These are phyloP conservation scores for Austrofundulus limnaeus DNA, from an alignment of 2,113 vertebrate genomes.

Conservation along the genomic window DNA sequence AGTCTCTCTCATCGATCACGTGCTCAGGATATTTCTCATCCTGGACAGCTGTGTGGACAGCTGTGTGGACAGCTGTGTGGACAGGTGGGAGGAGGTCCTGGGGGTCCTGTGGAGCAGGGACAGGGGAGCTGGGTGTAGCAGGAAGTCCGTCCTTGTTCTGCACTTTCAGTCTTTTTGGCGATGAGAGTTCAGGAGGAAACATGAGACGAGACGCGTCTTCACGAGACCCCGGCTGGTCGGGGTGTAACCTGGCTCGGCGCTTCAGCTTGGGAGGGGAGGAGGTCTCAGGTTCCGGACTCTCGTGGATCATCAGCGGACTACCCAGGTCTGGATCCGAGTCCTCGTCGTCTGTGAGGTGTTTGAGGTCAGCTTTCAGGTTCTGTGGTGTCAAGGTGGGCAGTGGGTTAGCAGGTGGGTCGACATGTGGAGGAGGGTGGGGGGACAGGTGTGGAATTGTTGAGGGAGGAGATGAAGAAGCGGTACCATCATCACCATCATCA, in stretches of 20 bases:
- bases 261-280: slow-evolving; percentile 66
- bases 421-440: slow-evolving; percentile 36
- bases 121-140: slow-evolving; percentile 11
- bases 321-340: slow-evolving; percentile 80
- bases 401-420: slow-evolving; percentile 23
- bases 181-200: slow-evolving; percentile 22
- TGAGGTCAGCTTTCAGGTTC: slow-evolving; percentile 27
- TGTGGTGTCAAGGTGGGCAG: slow-evolving; percentile 47
- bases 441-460: slow-evolving; percentile 28
- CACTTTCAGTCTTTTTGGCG: slow-evolving; percentile 31
- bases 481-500: slow-evolving; percentile 23
- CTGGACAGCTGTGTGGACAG: slow-evolving; percentile 27
- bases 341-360: slow-evolving; percentile 49
- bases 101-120: slow-evolving; percentile 8
- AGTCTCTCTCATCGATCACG: slow-evolving; percentile 81
- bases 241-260: slow-evolving; percentile 32
- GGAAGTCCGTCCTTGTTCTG: slow-evolving; percentile 6
- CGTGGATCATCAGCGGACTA: slow-evolving; percentile 79
- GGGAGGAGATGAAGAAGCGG: slow-evolving; percentile 11
- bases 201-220: slow-evolving; percentile 22
- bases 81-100: slow-evolving; percentile 24
- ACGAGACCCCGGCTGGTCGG: slow-evolving; percentile 40
- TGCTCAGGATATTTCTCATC: slow-evolving; percentile 76
- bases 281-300: slow-evolving; percentile 72
- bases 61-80: slow-evolving; percentile 1